A percentile compares a stretch with the other conserved stretches of the same genome.
phyloP scores from a whole-genome alignment of 1,140 invertebrate genomes.

The Cydia pomonella region DNA sequence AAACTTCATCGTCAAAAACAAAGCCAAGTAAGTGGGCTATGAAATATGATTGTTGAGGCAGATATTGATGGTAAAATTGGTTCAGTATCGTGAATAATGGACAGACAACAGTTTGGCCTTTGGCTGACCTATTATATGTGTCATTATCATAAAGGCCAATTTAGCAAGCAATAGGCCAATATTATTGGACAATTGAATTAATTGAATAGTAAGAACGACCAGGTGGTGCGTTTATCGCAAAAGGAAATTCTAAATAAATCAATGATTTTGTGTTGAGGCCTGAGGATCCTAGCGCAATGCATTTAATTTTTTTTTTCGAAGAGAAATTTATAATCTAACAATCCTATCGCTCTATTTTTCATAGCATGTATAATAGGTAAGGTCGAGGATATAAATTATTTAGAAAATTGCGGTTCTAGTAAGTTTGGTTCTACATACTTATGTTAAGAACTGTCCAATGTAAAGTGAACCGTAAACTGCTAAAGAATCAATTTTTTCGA shows the following conservation, averaged over 20 bases:
- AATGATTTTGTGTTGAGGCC: too few species aligned
- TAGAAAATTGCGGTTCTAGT: too few species aligned
- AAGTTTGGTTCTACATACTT: too few species aligned
- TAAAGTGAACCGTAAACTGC: too few species aligned
- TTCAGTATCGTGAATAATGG: slow-evolving; percentile 13
- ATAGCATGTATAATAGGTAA: too few species aligned
- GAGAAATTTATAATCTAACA: too few species aligned
- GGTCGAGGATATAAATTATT: too few species aligned
- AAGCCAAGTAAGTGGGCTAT: slow-evolving; percentile 12
- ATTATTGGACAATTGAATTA: slow-evolving; percentile 5
- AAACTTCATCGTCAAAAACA: background rate
- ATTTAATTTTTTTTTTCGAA: too few species aligned
- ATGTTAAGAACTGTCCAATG: too few species aligned
- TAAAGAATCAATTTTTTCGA: too few species aligned
- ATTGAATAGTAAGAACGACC: slow-evolving; percentile 12
- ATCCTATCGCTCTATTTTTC: too few species aligned
- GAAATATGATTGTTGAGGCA: slow-evolving; percentile 18
- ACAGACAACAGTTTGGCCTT: slow-evolving; percentile 31
- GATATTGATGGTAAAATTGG: slow-evolving; percentile 23
- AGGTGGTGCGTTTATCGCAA: background rate
- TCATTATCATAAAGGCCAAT: slow-evolving; percentile 29
- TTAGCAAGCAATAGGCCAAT: slow-evolving; percentile 10
- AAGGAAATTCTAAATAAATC: background rate
- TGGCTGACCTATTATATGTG: slow-evolving; percentile 25
- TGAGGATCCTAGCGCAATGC: too few species aligned